Percentiles rank a stretch among this genome's conserved stretches.
phyloP scores from a whole-genome alignment of 1,140 invertebrate species.

The Drosophila sp. region DNA sequence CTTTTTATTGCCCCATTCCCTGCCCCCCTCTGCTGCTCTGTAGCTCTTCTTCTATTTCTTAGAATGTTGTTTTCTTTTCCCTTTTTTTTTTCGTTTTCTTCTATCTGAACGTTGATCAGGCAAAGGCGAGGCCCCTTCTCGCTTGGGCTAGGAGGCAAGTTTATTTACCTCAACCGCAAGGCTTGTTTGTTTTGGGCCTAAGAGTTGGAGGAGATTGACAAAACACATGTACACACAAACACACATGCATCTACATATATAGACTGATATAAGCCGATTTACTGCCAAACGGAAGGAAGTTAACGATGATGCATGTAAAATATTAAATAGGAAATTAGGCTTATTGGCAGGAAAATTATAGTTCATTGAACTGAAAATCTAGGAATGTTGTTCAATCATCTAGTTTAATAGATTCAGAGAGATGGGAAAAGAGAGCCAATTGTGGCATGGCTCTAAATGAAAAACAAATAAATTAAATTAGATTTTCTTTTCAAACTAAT shows the following conservation, averaged over 20 bases:
- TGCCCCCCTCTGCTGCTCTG: conserved; percentile 29
- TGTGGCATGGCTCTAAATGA: too few relatives aligned
- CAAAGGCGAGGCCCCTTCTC: conserved; percentile 24
- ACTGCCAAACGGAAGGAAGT: conserved; percentile 69
- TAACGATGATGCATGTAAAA: conserved; percentile 69
- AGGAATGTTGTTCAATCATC: conserved; percentile 48
- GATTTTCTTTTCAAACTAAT: too few relatives aligned
- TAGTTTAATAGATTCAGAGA: conserved; percentile 58
- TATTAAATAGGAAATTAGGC: conserved; percentile 56
- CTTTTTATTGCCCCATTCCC: conserved; percentile 49
- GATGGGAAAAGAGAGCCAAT: background rate
- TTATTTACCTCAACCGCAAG: conserved; percentile 63
- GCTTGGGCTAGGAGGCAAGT: conserved; percentile 52
- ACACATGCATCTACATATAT: background rate
- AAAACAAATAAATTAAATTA: too few relatives aligned
- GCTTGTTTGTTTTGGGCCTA: conserved; percentile 45
- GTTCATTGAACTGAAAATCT: background rate
- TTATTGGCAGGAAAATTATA: conserved; percentile 34
- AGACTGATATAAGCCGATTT: conserved; percentile 65
- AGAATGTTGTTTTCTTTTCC: conserved; percentile 71
- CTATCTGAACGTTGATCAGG: conserved; percentile 57
- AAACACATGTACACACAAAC: conserved; percentile 16
- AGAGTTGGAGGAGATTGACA: conserved; percentile 17
- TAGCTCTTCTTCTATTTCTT: conserved; percentile 64
- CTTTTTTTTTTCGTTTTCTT: conserved; percentile 13